phyloP scores from a whole-genome alignment of 2,888 invertebrate genomes.

The Phorcus lineatus region DNA sequence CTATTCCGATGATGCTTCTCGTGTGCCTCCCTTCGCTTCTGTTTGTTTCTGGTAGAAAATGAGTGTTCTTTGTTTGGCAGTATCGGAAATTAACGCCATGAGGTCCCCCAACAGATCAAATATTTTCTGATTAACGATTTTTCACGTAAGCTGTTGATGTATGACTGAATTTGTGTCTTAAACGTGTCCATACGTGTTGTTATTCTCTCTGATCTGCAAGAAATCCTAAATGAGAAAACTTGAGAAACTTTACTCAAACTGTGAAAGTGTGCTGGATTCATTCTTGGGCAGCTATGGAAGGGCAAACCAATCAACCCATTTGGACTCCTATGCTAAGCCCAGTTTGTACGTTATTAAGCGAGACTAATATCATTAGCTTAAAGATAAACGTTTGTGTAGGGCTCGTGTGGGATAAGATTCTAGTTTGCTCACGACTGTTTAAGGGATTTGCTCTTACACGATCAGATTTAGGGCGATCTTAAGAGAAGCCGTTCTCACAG shows the following conservation, averaged over 20 bases:
- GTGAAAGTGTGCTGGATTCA: background rate
- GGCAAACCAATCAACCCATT: background rate
- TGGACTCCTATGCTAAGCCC: background rate
- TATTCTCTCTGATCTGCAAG: background rate
- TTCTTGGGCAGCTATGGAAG: background rate
- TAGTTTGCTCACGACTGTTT: slow-evolving; percentile 11
- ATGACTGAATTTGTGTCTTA: slow-evolving; percentile 19
- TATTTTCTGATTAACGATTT: slow-evolving; percentile 18
- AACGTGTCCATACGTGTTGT: slow-evolving; percentile 18
- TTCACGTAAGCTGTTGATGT: slow-evolving; percentile 19
- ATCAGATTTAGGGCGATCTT: background rate
- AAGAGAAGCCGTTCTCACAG: background rate
- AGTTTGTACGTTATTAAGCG: slow-evolving; percentile 18
- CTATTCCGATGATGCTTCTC: background rate
- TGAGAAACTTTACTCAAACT: background rate
- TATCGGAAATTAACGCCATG: slow-evolving; percentile 16
- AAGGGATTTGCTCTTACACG: background rate
- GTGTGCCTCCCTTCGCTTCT: background rate
- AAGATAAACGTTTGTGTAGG: slow-evolving; percentile 17
- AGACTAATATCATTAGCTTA: slow-evolving; percentile 20
- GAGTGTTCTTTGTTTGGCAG: slow-evolving; percentile 20
- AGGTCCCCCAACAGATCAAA: slow-evolving; percentile 4
- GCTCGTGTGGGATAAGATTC: slow-evolving; percentile 8
- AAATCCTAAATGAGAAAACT: slow-evolving; percentile 21
- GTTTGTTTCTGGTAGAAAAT: slow-evolving; percentile 21